Conservation (phyloP, 2,888 invertebrate species). For the Drosophila mimica region DNA sequence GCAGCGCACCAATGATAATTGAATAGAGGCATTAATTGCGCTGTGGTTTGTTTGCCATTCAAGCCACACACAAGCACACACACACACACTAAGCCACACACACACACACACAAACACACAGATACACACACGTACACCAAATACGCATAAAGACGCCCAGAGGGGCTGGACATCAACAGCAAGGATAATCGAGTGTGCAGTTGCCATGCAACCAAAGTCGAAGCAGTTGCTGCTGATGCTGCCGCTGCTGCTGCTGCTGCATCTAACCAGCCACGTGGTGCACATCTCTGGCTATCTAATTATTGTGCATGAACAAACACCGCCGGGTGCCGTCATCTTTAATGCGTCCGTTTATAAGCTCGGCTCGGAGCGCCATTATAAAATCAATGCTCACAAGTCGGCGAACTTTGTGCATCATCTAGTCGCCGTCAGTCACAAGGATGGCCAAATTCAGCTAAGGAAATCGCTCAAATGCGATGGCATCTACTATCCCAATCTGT, state of each 20-base stretch:
- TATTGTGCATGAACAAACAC: constrained; percentile 87
- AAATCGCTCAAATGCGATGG: constrained; percentile 92
- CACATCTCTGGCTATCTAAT: constrained; percentile 86
- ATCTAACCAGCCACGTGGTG: constrained; percentile 42
- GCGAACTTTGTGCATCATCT: constrained; percentile 93
- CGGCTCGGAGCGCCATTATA: constrained; percentile 92
- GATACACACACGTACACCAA: background rate
- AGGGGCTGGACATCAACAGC: constrained; percentile 11
- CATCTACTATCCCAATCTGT: constrained; percentile 92
- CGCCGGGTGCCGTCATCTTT: constrained; percentile 89
- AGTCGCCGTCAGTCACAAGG: constrained; percentile 90
- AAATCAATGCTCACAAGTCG: constrained; percentile 92
- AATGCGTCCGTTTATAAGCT: constrained; percentile 92
- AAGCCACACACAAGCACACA: constrained; percentile 43
- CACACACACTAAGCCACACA: constrained; percentile 5
- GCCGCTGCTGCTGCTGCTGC: constrained; percentile 48
- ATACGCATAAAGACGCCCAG: background rate
- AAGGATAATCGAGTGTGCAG: constrained; percentile 38
- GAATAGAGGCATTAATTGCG: constrained; percentile 66
- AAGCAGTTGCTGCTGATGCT: constrained; percentile 33
- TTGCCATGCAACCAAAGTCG: constrained; percentile 58
- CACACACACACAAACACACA: constrained; percentile 13
- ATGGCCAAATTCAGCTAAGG: constrained; percentile 90
- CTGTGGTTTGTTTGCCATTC: constrained; percentile 66
- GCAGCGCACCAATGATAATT: constrained; percentile 69